Conservation (phyloP, 35 echinoderm and acorn worm genomes). For the Apostichopus parvimensis region DNA sequence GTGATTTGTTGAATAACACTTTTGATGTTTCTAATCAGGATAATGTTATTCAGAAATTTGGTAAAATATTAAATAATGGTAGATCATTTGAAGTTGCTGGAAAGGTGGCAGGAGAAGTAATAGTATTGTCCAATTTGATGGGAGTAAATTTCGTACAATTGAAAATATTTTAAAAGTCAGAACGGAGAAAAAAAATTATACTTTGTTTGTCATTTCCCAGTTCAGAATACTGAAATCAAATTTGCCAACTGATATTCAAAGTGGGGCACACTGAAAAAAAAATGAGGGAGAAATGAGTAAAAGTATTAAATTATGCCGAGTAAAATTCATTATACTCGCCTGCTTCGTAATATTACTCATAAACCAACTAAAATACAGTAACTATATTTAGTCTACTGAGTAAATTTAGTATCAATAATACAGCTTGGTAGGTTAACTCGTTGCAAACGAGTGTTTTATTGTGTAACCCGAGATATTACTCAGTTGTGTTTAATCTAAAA, state of each 20-base stretch:
- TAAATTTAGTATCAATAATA: no score
- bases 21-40: neutral
- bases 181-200: neutral
- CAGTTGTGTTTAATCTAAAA: no score
- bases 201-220: constrained; percentile 4
- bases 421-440: no score
- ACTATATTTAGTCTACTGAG: no score
- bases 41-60: neutral
- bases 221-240: neutral
- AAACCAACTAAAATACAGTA: no score
- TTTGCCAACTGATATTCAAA: neutral
- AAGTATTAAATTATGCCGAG: no score
- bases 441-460: no score
- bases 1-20: neutral
- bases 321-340: no score
- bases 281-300: no score
- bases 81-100: neutral
- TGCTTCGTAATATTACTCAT: no score
- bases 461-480: no score
- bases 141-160: neutral
- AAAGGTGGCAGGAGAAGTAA: neutral
- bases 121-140: constrained; percentile 1
- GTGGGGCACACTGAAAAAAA: no score
- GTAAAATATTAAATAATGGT: neutral
- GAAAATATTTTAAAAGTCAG: neutral